Base-by-base conservation (phyloP, 2,113 vertebrate genomes). In the Platichthys stellatus region DNA sequence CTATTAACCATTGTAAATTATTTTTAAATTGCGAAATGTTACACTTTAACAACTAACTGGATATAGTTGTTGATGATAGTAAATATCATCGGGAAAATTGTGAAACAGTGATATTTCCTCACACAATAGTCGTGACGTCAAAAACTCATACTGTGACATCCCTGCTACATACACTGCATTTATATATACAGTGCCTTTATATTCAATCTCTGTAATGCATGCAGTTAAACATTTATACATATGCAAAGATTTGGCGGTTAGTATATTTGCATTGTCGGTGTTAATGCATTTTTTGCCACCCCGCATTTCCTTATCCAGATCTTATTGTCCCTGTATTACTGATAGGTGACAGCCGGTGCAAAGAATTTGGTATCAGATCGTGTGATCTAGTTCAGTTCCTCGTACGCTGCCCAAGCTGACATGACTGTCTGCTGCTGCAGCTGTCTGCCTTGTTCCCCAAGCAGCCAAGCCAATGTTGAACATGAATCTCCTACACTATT, bases 391-490 rank as follows among this genome's bases (percentile, higher is more conserved):
- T 79, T 80, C 40, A 72, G 72, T 83, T 43, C 74, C 56, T 59
- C 3, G 67, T 74, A 72, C 26, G 21, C 74, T 81, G 64, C 88
- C 71, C 80, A 69, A 80, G 78, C 69, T 82, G 86, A 88, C 85
- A 73, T 59, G 84, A 62, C 60, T 83, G 88, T 82, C 74, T 85
- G 76, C 62, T 62, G 53, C 76, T 65, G 76, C 71, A 73, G 83
- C 72, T 76, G 81, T 66, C 89, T 78, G 83, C 80, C 83, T 84
- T 86, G 80, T 92, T 86, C 88, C 28, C 58, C 23, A 40, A 70
- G 72, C 69, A 61, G 71, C 76, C 57, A 74, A 82, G 67, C 63
- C 82, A 38, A 74, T 85, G 89, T 87, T 23, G 56, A 79, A 87
- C 86, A 88, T 47, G 5, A 68, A 81, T 85, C 79, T 58, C 24